These are phyloP conservation scores for Carassius gibelio DNA, from an alignment of 2,113 vertebrate genomes.

Conservation along the genomic window DNA sequence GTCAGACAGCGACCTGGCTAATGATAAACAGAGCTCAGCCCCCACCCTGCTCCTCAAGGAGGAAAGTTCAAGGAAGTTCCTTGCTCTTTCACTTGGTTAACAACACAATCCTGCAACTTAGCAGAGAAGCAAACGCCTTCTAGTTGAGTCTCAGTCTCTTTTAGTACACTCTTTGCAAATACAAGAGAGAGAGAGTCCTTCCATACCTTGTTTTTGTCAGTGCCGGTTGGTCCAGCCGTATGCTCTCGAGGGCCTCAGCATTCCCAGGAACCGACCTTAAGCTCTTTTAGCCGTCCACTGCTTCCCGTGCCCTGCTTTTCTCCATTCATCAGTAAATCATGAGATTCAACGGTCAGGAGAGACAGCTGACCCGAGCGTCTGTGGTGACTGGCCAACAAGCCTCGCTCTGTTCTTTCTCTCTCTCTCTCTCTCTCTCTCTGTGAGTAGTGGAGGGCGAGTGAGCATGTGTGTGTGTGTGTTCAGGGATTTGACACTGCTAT, in stretches of 20 bases:
- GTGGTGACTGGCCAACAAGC: slow-evolving; percentile 56
- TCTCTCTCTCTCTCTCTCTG: slow-evolving; percentile 56
- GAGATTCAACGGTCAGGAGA: slow-evolving; percentile 32
- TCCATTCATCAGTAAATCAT: slow-evolving; percentile 49
- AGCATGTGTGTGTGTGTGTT: slow-evolving; percentile 79
- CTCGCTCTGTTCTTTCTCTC: slow-evolving; percentile 53
- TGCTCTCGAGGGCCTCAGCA: slow-evolving; percentile 69
- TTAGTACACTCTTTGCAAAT: slow-evolving; percentile 11
- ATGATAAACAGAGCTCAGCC: slow-evolving; percentile 55
- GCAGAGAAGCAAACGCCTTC: slow-evolving; percentile 44
- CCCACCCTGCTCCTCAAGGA: slow-evolving; percentile 51
- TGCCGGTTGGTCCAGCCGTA: slow-evolving; percentile 72
- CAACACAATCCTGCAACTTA: neutral
- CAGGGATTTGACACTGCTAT: slow-evolving; percentile 87
- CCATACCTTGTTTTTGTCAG: slow-evolving; percentile 69
- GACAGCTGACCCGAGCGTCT: slow-evolving; percentile 45
- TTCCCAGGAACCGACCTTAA: slow-evolving; percentile 60
- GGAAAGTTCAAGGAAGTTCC: slow-evolving; percentile 67
- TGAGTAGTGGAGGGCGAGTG: slow-evolving; percentile 41
- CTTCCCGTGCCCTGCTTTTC: slow-evolving; percentile 57
- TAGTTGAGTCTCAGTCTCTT: slow-evolving; percentile 16
- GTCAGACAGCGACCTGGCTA: slow-evolving; percentile 46
- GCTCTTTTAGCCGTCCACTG: slow-evolving; percentile 28
- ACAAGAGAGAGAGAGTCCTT: slow-evolving; percentile 18
- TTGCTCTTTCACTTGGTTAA: slow-evolving; percentile 23